These are phyloP conservation scores for Elephantulus edwardii DNA, from an alignment of 2,113 vertebrate species.

Conservation along the genomic window DNA sequence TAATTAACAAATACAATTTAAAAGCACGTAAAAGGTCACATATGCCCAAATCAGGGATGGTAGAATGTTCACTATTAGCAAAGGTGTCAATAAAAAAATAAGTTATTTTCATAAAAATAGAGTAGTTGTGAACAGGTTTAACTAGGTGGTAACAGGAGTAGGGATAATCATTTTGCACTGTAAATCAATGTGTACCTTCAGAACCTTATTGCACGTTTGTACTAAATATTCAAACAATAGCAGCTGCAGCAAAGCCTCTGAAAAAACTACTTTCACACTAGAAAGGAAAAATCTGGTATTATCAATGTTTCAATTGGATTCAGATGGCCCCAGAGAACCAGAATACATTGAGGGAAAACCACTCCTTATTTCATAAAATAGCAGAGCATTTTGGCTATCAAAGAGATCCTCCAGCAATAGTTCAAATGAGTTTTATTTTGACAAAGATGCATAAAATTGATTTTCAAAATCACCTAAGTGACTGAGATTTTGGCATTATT, in stretches of 20 bases:
- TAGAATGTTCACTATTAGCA: background rate
- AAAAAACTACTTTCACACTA: background rate
- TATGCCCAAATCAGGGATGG: background rate
- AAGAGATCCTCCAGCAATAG: background rate
- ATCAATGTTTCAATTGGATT: background rate
- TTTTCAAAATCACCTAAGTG: background rate
- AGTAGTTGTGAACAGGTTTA: background rate
- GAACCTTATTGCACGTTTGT: background rate
- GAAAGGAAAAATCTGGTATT: background rate
- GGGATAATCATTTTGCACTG: background rate
- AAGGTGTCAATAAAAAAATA: slow-evolving; percentile 3
- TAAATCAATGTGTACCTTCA: background rate
- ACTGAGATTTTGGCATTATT: background rate
- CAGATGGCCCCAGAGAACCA: background rate
- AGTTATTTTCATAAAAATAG: too few relatives aligned
- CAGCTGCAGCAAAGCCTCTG: background rate
- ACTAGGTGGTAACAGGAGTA: background rate
- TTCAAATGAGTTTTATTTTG: background rate
- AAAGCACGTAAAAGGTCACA: background rate
- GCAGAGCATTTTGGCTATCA: background rate
- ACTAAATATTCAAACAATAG: background rate
- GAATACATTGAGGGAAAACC: background rate
- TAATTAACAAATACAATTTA: background rate
- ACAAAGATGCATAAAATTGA: background rate
- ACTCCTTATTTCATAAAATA: background rate